Conservation (phyloP, 2,113 vertebrate species). For the Pseudopodoces humilis region DNA sequence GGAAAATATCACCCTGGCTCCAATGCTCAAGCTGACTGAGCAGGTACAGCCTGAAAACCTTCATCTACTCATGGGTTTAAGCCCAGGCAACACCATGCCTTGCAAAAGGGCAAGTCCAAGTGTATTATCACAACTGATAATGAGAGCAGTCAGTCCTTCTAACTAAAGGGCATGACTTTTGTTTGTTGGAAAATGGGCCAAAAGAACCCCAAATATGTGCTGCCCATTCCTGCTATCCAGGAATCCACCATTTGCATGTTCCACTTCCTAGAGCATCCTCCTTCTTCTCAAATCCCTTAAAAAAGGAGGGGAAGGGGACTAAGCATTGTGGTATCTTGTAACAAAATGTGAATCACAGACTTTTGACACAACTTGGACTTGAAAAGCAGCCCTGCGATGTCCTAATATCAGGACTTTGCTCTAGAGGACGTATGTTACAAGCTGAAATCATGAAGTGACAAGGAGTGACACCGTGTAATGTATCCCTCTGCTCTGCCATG, state of each 20-base stretch:
- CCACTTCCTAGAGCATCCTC: background rate
- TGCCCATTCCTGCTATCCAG: background rate
- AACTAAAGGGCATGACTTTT: background rate
- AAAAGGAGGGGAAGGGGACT: background rate
- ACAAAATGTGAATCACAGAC: background rate
- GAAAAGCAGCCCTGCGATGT: background rate
- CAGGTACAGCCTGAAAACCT: background rate
- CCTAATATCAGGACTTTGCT: background rate
- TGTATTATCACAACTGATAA: background rate
- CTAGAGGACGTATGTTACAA: slow-evolving; percentile 24
- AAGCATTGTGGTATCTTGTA: background rate
- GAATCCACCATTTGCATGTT: background rate
- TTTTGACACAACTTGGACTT: background rate
- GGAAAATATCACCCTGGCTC: background rate
- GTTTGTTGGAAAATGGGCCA: background rate
- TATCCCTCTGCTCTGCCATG: background rate
- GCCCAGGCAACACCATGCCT: background rate
- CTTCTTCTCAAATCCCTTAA: background rate
- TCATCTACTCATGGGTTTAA: background rate
- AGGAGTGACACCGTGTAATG: background rate
- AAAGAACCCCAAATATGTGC: background rate
- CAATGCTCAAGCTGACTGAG: background rate
- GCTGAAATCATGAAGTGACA: slow-evolving; percentile 15
- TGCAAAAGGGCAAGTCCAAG: background rate
- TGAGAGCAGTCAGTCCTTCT: background rate